These are phyloP conservation scores for Liasis olivaceus DNA, from an alignment of 2,797 vertebrate species.

Conservation along the genomic window DNA sequence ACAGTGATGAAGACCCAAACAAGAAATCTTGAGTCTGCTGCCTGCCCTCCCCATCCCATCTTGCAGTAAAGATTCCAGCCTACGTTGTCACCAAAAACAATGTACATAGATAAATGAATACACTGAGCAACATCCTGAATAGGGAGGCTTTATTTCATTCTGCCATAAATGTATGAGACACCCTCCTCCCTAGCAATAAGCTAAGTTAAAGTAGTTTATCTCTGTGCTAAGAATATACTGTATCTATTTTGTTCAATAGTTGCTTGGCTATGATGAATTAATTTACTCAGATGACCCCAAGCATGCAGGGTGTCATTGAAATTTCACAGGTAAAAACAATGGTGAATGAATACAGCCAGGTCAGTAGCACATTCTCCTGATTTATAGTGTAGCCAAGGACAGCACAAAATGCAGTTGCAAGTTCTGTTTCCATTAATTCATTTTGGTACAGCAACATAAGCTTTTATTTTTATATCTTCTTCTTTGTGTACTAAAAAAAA, in stretches of 20 bases:
- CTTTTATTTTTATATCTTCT: neutral
- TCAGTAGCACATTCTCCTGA: neutral
- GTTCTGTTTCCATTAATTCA: neutral
- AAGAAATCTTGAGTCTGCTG: neutral
- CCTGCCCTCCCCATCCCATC: neutral
- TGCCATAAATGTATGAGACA: neutral
- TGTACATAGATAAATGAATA: neutral
- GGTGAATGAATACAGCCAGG: neutral
- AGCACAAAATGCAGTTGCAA: neutral
- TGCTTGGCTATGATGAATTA: neutral
- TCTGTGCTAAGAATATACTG: neutral
- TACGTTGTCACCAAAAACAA: neutral
- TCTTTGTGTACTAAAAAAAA: neutral
- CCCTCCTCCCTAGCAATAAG: neutral
- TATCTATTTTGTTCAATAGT: neutral
- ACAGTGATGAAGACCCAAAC: neutral
- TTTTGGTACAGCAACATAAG: neutral
- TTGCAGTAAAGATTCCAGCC: neutral
- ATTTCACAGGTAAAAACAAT: neutral
- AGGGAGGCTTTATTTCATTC: neutral
- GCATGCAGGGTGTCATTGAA: neutral
- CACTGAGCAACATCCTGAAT: neutral
- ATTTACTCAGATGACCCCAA: neutral
- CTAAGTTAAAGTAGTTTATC: neutral
- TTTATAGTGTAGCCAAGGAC: neutral